Evolutionary conservation across 2,113 vertebrate genomes (phyloP).

Genomic region (Vidua chalybeata): DNA sequence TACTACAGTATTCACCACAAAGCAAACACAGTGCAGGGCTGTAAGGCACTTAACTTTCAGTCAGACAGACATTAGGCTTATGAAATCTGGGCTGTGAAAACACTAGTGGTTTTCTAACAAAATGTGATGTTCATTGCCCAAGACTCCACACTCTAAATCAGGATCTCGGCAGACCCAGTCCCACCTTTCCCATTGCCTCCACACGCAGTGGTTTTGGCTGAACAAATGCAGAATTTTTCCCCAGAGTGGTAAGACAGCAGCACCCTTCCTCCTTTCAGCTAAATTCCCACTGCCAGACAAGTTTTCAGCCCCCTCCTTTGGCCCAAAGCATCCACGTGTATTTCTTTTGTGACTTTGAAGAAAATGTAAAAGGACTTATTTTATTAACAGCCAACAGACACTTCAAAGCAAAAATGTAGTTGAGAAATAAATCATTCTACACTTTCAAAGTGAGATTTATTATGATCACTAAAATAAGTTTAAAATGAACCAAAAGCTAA

Average conservation of each 20-base stretch:
- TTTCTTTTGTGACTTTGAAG: constrained; percentile 33
- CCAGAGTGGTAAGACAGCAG: background rate
- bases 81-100: constrained; percentile 10
- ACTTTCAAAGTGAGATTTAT: constrained; percentile 24
- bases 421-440: constrained; percentile 62
- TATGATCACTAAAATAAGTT: background rate
- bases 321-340: background rate
- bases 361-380: background rate
- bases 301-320: background rate
- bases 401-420: constrained; percentile 60
- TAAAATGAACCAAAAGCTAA: constrained; percentile 49
- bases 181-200: background rate
- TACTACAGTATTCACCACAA: background rate
- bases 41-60: background rate
- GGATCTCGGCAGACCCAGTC: background rate
- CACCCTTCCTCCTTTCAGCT: background rate
- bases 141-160: background rate
- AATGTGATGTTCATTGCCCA: background rate
- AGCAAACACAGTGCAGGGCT: background rate
- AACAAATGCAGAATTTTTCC: background rate
- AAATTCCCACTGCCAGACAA: background rate
- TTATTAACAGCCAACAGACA: constrained; percentile 21
- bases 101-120: background rate
- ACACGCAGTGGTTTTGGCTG: rapidly evolving
- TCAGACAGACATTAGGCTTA: background rate